Conservation (phyloP, 2,113 vertebrate species). For the Bucco capensis region DNA sequence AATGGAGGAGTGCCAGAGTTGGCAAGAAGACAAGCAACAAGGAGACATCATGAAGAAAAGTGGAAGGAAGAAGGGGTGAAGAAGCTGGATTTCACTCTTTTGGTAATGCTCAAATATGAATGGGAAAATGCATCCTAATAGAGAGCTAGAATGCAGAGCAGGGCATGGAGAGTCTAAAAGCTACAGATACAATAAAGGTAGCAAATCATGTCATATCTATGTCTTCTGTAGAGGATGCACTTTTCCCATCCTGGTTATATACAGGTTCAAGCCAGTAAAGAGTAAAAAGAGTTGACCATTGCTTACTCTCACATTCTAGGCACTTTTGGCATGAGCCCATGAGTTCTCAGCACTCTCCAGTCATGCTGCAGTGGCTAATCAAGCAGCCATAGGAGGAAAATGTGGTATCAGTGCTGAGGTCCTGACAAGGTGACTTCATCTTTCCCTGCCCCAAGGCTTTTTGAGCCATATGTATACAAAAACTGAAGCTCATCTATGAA, state of each 20-base stretch:
- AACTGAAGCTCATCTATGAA: not conserved
- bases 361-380: not conserved
- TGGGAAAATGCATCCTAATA: not conserved
- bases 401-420: not conserved
- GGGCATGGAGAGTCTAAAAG: accelerated
- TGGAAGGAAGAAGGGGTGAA: not conserved
- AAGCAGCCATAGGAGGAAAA: not conserved
- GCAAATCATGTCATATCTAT: not conserved
- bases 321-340: not conserved
- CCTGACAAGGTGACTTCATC: not conserved
- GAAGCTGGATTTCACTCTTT: not conserved
- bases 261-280: not conserved
- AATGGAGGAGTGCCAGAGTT: not conserved
- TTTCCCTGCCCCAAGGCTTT: slow-evolving; percentile 2
- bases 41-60: not conserved
- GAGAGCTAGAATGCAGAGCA: not conserved
- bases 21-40: not conserved
- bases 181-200: not conserved
- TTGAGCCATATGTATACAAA: not conserved
- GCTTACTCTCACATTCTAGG: not conserved
- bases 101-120: not conserved
- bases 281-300: not conserved
- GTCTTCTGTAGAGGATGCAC: not conserved
- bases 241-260: not conserved
- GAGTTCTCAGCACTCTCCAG: not conserved